Percentiles rank a stretch among this genome's conserved stretches.
These are phyloP conservation scores for Chrysaora quinquecirrha DNA, from an alignment of 30 jellyfish, hydroid and myxozoan species.

Conservation along the genomic window DNA sequence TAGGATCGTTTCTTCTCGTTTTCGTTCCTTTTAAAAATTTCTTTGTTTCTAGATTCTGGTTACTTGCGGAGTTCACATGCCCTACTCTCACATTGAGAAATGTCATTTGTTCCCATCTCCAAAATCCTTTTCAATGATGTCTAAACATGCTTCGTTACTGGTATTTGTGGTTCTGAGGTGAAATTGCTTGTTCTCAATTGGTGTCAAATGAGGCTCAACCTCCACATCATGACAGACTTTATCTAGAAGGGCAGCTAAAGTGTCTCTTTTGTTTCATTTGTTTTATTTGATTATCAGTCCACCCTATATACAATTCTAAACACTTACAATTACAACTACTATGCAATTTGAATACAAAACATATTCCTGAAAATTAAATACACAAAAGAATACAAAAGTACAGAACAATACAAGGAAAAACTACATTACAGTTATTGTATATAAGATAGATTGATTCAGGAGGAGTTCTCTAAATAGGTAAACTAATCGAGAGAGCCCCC, in stretches of 20 bases:
- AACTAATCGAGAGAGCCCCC: too few species aligned
- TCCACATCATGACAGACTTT: constrained; percentile 26
- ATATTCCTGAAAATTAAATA: too few species aligned
- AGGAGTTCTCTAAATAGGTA: too few species aligned
- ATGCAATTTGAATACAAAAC: too few species aligned
- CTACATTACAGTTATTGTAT: too few species aligned
- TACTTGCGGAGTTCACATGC: constrained; percentile 27
- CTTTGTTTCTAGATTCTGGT: constrained; percentile 24
- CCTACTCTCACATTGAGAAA: constrained; percentile 20
- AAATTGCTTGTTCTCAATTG: constrained; percentile 9
- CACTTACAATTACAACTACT: too few species aligned
- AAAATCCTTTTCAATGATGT: constrained; percentile 9
- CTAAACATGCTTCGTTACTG: constrained; percentile 12
- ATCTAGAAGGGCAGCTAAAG: constrained; percentile 13
- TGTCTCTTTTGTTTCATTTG: too few species aligned
- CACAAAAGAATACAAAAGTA: too few species aligned
- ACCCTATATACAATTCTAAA: too few species aligned
- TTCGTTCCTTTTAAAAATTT: constrained; percentile 4
- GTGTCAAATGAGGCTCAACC: constrained; percentile 20
- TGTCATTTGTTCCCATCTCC: constrained; percentile 4
- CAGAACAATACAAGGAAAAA: too few species aligned
- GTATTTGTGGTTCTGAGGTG: constrained; percentile 22
- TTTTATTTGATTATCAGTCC: too few species aligned
- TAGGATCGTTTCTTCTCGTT: constrained; percentile 14
- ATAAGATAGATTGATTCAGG: too few species aligned